phyloP scores from a whole-genome alignment of 2,888 invertebrate species.

The Lobophora halterata region DNA sequence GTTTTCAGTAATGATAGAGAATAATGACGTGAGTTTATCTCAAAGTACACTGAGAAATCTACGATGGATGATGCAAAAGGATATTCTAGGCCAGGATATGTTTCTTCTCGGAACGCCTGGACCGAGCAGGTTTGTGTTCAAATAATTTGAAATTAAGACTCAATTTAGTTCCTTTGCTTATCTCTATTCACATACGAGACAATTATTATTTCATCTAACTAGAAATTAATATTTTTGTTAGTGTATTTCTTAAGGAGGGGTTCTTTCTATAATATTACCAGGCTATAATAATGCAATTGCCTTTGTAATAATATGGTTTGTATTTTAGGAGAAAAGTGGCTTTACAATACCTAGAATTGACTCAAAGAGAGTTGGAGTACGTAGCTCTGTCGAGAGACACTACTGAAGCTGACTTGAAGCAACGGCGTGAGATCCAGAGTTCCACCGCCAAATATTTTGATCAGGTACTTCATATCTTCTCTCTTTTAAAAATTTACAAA shows the following conservation, averaged over 20 bases:
- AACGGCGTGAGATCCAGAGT: slow-evolving; percentile 93
- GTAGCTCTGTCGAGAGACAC: slow-evolving; percentile 96
- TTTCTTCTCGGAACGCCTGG: slow-evolving; percentile 97
- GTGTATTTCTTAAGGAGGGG: too few relatives aligned
- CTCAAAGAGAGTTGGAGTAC: slow-evolving; percentile 94
- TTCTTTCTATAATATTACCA: too few relatives aligned
- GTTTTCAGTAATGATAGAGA: slow-evolving; percentile 63
- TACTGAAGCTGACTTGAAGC: slow-evolving; percentile 98
- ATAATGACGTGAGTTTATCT: slow-evolving; percentile 79
- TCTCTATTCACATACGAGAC: too few relatives aligned
- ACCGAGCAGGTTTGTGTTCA: slow-evolving; percentile 74
- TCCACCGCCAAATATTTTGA: slow-evolving; percentile 96
- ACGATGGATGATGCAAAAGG: slow-evolving; percentile 98
- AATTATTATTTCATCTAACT: too few relatives aligned
- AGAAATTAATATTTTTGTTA: too few relatives aligned
- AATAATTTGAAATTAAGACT: background rate
- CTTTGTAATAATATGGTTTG: slow-evolving; percentile 1
- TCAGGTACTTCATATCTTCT: slow-evolving; percentile 87
- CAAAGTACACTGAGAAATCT: slow-evolving; percentile 90
- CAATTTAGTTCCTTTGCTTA: too few relatives aligned
- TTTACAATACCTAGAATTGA: slow-evolving; percentile 93
- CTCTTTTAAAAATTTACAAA: too few relatives aligned
- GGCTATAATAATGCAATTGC: slow-evolving; percentile 2
- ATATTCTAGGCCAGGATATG: slow-evolving; percentile 95
- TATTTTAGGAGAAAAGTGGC: slow-evolving; percentile 87